These are phyloP conservation scores for Strigamia crassipes DNA, from an alignment of 2,888 invertebrate species.

Conservation along the genomic window DNA sequence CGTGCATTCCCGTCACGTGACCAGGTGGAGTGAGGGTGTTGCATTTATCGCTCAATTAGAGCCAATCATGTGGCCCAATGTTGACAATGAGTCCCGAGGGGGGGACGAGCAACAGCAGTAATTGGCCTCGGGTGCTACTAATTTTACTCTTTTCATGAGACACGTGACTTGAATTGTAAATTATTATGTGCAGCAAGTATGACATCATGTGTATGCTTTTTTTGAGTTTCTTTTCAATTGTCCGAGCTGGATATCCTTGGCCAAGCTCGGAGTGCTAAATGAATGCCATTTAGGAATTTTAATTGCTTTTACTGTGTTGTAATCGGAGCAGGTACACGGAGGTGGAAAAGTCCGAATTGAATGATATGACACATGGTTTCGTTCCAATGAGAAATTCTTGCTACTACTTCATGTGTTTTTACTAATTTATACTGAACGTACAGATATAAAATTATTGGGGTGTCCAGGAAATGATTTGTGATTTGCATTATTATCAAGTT, in stretches of 20 bases:
- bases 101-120: conserved; percentile 31
- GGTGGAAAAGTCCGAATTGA: too few relatives aligned
- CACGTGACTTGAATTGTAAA: conserved; percentile 32
- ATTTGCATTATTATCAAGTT: too few relatives aligned
- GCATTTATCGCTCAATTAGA: conserved; percentile 35
- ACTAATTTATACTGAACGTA: too few relatives aligned
- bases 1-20: conserved; percentile 17
- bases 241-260: neutral
- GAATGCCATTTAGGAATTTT: too few relatives aligned
- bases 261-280: too few relatives aligned
- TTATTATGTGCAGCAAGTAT: conserved; percentile 8
- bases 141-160: conserved; percentile 36
- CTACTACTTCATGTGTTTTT: too few relatives aligned
- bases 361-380: too few relatives aligned
- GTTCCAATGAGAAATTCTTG: too few relatives aligned
- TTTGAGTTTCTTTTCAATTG: neutral
- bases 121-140: conserved; percentile 33
- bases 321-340: too few relatives aligned
- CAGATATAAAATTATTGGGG: too few relatives aligned
- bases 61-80: conserved; percentile 33
- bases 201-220: conserved; percentile 19
- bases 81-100: conserved; percentile 33
- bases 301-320: too few relatives aligned
- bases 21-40: conserved; percentile 29
- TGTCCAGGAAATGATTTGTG: too few relatives aligned